These are phyloP conservation scores for Coilia nasus DNA, from an alignment of 2,797 vertebrate species.

Conservation along the genomic window DNA sequence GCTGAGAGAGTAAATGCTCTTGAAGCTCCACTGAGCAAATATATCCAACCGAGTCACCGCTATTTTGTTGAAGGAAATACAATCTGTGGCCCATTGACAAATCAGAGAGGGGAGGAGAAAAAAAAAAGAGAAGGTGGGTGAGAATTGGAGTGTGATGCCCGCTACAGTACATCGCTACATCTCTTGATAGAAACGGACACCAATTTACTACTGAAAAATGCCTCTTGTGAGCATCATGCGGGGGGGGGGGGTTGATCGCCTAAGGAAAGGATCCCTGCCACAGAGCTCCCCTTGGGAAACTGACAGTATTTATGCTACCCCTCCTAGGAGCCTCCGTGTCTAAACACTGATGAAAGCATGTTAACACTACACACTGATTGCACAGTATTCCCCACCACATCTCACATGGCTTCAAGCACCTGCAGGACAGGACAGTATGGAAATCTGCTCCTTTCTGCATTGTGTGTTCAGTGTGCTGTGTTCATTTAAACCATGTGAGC, in stretches of 20 bases:
- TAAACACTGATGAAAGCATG: background rate
- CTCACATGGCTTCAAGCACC: slow-evolving; percentile 17
- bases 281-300: slow-evolving; percentile 32
- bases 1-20: slow-evolving; percentile 70
- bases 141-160: slow-evolving; percentile 62
- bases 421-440: too few relatives aligned
- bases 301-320: background rate
- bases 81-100: slow-evolving; percentile 61
- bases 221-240: slow-evolving; percentile 44
- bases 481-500: background rate
- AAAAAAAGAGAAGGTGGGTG: slow-evolving; percentile 44
- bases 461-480: background rate
- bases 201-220: slow-evolving; percentile 58
- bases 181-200: slow-evolving; percentile 51
- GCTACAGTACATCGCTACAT: slow-evolving; percentile 53
- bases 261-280: slow-evolving; percentile 37
- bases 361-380: background rate
- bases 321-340: background rate
- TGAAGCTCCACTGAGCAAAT: slow-evolving; percentile 75
- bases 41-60: slow-evolving; percentile 65
- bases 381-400: background rate
- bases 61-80: slow-evolving; percentile 71
- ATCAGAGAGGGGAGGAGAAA: slow-evolving; percentile 44
- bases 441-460: too few relatives aligned
- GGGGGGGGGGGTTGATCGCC: slow-evolving; percentile 13